Percentiles rank a stretch among this genome's conserved stretches.
Conservation (phyloP, 1,140 invertebrate genomes). For the Tetramorium alpestre region DNA sequence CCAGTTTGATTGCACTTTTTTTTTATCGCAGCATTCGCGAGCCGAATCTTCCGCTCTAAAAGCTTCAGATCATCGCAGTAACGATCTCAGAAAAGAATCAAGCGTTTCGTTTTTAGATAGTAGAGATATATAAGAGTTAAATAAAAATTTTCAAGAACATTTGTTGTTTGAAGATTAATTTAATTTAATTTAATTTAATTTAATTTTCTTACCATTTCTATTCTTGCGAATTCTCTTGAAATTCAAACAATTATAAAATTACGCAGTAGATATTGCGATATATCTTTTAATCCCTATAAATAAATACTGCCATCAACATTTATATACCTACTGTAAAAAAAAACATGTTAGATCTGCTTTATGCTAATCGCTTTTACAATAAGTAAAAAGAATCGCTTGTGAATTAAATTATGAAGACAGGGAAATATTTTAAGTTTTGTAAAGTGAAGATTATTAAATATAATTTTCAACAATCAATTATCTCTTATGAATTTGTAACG, state of each 20-base stretch:
- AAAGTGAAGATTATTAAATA: background rate
- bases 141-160: background rate
- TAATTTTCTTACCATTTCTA: too few species aligned
- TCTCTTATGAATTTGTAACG: background rate
- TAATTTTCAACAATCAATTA: background rate
- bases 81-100: background rate
- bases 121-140: background rate
- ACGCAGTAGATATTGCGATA: background rate
- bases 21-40: slow-evolving; percentile 17
- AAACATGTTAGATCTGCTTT: background rate
- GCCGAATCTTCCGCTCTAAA: background rate
- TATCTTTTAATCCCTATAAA: background rate
- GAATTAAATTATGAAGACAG: background rate
- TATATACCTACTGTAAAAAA: background rate
- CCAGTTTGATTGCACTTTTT: background rate
- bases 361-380: background rate
- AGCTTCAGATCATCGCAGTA: background rate
- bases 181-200: too few species aligned
- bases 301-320: background rate
- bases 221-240: background rate
- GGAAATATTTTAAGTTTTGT: background rate
- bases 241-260: background rate
- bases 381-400: background rate
- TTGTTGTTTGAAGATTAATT: slow-evolving; percentile 4
- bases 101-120: background rate